Evolutionary conservation across 2,888 invertebrate species (phyloP), one percentile per base, ranked within the genome.

Genomic region (Brassicogethes aeneus): DNA sequence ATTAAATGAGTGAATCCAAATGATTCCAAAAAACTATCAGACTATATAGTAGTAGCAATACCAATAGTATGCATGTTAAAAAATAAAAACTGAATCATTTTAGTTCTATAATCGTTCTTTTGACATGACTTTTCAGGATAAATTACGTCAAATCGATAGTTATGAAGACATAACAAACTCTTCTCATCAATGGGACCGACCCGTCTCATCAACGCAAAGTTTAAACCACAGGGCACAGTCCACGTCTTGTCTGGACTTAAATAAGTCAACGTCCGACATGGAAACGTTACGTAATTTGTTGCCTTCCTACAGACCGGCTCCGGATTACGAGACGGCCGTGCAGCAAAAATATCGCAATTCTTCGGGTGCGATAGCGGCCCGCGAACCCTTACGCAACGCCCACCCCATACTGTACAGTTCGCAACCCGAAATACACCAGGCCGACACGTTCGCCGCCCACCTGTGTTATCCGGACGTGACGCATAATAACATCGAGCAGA

Each of bases 321-420:
- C 96, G 0, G 94, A 94, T 69, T 96, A 96, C 66, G 93, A 94
- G 62, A 90, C 91, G 0, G 93, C 94, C 10, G 76, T 95, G 45
- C 87, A 88, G 62, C 84, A 88, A 56, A 90, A 90, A 62, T 85
- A 86, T 66, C 74, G 79, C 36, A 76, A 72, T 16, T 72, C 73
- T n/a, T 68, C 73, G n/a, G 68, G 68, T 41, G 71, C 72, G 49
- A 57, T 66, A 44, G 53, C 60, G 5, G 47, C 55, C 17, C 42
- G 50, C 15, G 55, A 54, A 45, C 47, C 48, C 23, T 17, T 53
- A 44, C 46, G 56, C 48, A 51, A 59, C 53, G 33, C 52, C 52
- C 12, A 43, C 52, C 70, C 75, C 1, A 62, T 74, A 8, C 64
- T 74, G 35, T 80, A 78, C 63, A 80, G 82, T 52, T 84, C 84